Percentiles rank a stretch among this genome's conserved stretches.
phyloP scores from a whole-genome alignment of 2,888 invertebrate species.

The Ceriagrion tenellum region DNA sequence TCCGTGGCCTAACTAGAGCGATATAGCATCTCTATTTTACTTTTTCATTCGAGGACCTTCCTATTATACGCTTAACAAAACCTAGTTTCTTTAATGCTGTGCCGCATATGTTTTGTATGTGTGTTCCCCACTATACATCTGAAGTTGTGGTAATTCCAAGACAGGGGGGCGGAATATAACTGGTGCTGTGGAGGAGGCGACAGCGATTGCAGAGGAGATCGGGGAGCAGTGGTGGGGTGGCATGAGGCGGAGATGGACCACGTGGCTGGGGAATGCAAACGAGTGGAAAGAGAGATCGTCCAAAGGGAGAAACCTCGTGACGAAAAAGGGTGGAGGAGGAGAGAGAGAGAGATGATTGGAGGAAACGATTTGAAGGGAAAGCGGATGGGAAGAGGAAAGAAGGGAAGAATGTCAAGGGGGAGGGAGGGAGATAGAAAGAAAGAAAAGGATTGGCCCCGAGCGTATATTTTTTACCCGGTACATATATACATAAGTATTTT shows the following conservation, averaged over 20 bases:
- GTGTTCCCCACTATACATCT: no score
- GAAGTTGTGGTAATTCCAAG: no score
- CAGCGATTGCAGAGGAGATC: background rate
- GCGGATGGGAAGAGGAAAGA: no score
- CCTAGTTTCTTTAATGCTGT: no score
- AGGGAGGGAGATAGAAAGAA: background rate
- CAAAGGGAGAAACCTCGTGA: background rate
- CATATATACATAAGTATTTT: background rate
- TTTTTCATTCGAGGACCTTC: no score
- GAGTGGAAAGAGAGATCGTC: background rate
- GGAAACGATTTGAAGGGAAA: background rate
- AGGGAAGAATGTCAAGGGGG: background rate
- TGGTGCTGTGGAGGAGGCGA: no score
- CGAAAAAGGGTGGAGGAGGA: background rate
- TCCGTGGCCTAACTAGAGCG: no score
- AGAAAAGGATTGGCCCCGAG: background rate
- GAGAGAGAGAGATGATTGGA: background rate
- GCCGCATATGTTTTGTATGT: no score
- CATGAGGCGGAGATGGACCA: background rate
- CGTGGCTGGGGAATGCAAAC: background rate
- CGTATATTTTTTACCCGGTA: background rate
- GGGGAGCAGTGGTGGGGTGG: no score
- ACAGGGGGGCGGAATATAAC: no score
- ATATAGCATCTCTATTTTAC: no score
- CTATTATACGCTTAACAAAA: no score